Conservation (phyloP, 2,888 invertebrate species). For the Acronicta leporina region DNA sequence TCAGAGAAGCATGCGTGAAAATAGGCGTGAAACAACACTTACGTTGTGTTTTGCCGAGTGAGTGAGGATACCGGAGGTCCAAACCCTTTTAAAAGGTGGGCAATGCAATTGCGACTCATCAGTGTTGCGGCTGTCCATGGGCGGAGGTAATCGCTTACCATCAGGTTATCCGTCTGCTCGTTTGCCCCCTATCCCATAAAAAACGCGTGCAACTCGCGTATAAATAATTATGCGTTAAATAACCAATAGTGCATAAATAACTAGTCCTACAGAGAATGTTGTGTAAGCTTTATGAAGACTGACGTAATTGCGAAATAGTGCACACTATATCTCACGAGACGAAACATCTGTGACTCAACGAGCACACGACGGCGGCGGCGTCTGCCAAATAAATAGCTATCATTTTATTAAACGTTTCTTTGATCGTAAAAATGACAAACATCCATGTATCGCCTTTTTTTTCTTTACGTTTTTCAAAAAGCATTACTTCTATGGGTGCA, state of each 20-base stretch:
- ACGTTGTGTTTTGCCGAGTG: no score
- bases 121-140: no score
- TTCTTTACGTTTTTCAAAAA: no score
- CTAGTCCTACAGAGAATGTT: slow-evolving; percentile 22
- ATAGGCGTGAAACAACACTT: no score
- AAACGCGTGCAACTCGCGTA: slow-evolving; percentile 2
- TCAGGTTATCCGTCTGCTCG: no score
- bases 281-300: slow-evolving; percentile 27
- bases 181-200: slow-evolving; percentile 15
- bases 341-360: slow-evolving; percentile 41
- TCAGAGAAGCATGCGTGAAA: no score
- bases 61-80: no score
- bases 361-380: background rate
- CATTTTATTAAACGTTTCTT: slow-evolving; percentile 27
- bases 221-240: slow-evolving; percentile 21
- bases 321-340: slow-evolving; percentile 12
- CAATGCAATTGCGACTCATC: no score
- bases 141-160: no score
- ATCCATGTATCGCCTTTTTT: background rate
- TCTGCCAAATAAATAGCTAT: slow-evolving; percentile 35
- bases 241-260: background rate
- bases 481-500: no score
- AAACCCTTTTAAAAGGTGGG: no score
- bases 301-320: slow-evolving; percentile 31
- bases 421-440: slow-evolving; percentile 22